Percentiles rank a stretch among this genome's conserved stretches.
Evolutionary conservation across 2,888 invertebrate species (phyloP).

Genomic region (Alentia gelatinosa): DNA sequence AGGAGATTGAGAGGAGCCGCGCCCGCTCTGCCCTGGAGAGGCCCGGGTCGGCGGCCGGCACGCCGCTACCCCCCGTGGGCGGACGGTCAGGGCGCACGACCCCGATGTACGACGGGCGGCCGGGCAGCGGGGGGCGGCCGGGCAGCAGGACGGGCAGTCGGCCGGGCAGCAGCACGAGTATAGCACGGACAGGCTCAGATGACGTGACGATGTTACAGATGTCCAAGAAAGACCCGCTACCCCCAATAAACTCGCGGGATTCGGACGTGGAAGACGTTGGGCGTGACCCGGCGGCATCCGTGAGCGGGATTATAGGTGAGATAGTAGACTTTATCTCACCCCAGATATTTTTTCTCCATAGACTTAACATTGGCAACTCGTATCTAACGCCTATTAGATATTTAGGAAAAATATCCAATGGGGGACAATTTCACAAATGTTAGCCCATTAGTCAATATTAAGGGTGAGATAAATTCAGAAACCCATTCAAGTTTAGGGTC

Average conservation of each 20-base stretch:
- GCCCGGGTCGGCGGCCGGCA: not conserved
- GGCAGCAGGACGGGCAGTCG: not conserved
- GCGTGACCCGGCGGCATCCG: not conserved
- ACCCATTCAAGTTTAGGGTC: too few species aligned
- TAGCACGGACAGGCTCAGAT: not conserved
- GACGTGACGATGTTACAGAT: not conserved
- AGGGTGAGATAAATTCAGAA: too few species aligned
- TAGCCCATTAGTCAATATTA: too few species aligned
- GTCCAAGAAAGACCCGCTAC: not conserved
- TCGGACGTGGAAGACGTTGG: not conserved
- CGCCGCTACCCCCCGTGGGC: not conserved
- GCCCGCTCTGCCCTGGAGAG: not conserved
- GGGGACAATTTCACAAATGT: too few species aligned
- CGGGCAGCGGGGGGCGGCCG: not conserved
- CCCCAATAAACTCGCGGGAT: not conserved
- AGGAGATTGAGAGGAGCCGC: constrained; percentile 25
- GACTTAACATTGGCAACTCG: too few species aligned
- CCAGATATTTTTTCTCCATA: too few species aligned
- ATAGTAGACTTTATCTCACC: too few species aligned
- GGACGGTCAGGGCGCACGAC: not conserved
- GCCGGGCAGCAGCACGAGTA: not conserved
- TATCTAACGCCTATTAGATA: too few species aligned
- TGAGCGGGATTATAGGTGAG: not conserved
- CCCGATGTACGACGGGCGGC: not conserved
- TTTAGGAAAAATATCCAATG: too few species aligned